phyloP scores from a whole-genome alignment of 2,888 invertebrate genomes.

The Prosopocoilus inquinatus region DNA sequence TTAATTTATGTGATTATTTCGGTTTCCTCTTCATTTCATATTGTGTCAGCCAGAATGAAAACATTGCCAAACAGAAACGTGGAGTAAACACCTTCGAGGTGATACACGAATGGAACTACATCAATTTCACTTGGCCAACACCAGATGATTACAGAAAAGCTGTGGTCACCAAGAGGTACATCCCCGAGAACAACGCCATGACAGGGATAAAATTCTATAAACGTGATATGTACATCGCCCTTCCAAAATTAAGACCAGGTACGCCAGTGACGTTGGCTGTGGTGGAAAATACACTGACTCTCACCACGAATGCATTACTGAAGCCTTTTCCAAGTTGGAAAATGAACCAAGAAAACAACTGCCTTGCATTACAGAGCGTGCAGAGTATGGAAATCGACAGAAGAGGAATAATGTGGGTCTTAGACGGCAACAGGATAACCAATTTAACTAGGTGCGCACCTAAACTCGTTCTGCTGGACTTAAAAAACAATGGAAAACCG shows the following conservation, averaged over 20 bases:
- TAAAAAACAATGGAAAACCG: constrained; percentile 11
- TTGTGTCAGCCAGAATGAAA: constrained; percentile 26
- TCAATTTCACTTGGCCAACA: constrained; percentile 67
- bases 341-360: constrained; percentile 57
- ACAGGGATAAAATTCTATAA: constrained; percentile 68
- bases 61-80: constrained; percentile 7
- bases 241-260: constrained; percentile 66
- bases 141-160: constrained; percentile 57
- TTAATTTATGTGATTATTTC: constrained; percentile 30
- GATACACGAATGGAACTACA: constrained; percentile 67
- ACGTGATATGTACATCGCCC: constrained; percentile 63
- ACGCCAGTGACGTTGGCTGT: constrained; percentile 68
- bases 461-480: constrained; percentile 15
- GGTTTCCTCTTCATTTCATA: constrained; percentile 33
- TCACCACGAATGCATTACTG: constrained; percentile 55
- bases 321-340: constrained; percentile 70
- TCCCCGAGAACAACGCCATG: constrained; percentile 64
- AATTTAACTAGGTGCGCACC: constrained; percentile 16
- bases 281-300: constrained; percentile 32
- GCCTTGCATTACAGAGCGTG: constrained; percentile 68
- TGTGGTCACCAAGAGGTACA: constrained; percentile 18
- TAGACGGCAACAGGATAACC: constrained; percentile 63
- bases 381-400: constrained; percentile 73
- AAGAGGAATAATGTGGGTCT: constrained; percentile 67
- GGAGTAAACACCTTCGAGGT: constrained; percentile 55